A percentile compares a stretch with the other conserved stretches of the same genome.
Conservation (phyloP, 2,888 invertebrate species). For the Cyrtodaria siliqua region DNA sequence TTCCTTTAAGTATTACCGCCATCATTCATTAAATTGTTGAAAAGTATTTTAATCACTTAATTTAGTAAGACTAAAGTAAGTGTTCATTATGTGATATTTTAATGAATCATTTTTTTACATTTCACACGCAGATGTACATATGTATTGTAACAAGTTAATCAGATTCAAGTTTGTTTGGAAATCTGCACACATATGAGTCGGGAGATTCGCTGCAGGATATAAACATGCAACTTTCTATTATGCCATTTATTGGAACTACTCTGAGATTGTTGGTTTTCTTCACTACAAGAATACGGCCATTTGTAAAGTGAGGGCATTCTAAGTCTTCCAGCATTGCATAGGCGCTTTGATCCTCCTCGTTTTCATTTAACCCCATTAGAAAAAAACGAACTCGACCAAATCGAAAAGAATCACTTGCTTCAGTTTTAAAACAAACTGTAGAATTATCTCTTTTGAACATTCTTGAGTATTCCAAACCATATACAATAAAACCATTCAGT, state of each 20-base stretch:
- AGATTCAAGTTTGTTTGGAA: not conserved
- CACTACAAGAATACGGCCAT: not conserved
- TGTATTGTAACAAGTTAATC: too few species aligned
- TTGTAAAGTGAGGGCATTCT: not conserved
- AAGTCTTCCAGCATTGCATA: not conserved
- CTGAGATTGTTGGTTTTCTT: not conserved
- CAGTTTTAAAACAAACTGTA: not conserved
- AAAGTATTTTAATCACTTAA: too few species aligned
- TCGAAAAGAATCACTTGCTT: not conserved
- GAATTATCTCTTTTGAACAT: not conserved
- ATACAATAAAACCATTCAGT: not conserved
- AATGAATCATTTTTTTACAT: too few species aligned
- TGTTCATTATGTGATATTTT: too few species aligned
- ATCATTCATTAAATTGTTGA: too few species aligned
- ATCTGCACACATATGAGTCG: not conserved
- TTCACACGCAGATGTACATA: too few species aligned
- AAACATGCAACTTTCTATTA: not conserved
- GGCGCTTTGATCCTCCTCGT: not conserved
- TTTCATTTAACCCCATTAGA: not conserved
- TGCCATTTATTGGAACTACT: not conserved
- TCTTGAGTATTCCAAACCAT: not conserved
- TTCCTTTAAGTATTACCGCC: too few species aligned
- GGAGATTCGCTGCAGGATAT: not conserved
- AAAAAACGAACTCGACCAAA: not conserved
- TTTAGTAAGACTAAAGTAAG: too few species aligned